phyloP scores from a whole-genome alignment of 64 coral and sea anemone genomes.

The Hydrozoanthus tunicans region DNA sequence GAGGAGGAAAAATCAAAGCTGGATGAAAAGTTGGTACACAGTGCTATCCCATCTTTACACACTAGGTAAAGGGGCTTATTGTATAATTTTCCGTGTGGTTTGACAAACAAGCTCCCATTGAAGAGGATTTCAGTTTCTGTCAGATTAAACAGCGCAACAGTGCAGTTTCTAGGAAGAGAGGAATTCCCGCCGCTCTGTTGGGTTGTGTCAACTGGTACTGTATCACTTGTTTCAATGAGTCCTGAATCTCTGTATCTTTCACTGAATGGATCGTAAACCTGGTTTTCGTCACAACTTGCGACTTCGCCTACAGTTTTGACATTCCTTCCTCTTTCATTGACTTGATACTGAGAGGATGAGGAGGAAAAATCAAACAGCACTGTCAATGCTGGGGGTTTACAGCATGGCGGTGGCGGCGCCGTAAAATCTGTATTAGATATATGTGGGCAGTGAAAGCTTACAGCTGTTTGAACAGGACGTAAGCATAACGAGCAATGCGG shows the following conservation, averaged over 20 bases:
- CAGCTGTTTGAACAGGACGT: background rate
- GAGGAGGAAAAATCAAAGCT: too few relatives aligned
- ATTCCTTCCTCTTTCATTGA: background rate
- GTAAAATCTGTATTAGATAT: background rate
- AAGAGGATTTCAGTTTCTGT: too few relatives aligned
- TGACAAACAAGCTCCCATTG: too few relatives aligned
- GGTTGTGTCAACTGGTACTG: too few relatives aligned
- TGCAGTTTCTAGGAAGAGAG: too few relatives aligned
- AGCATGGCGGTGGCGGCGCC: background rate
- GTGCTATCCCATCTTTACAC: too few relatives aligned
- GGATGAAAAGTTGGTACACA: too few relatives aligned
- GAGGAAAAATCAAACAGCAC: slow-evolving; percentile 34
- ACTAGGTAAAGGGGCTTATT: too few relatives aligned
- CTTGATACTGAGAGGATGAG: background rate
- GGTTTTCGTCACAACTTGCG: background rate
- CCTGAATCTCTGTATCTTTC: slow-evolving; percentile 6
- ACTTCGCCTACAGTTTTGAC: background rate
- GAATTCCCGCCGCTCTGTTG: too few relatives aligned
- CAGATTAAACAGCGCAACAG: too few relatives aligned
- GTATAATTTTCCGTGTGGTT: too few relatives aligned
- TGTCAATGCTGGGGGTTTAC: background rate
- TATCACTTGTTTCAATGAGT: background rate
- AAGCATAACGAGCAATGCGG: slow-evolving; percentile 7
- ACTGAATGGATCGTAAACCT: slow-evolving; percentile 45
- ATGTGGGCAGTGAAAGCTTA: background rate